Conservation (phyloP, 2,888 invertebrate species). For the Ichneumoninae sp. region DNA sequence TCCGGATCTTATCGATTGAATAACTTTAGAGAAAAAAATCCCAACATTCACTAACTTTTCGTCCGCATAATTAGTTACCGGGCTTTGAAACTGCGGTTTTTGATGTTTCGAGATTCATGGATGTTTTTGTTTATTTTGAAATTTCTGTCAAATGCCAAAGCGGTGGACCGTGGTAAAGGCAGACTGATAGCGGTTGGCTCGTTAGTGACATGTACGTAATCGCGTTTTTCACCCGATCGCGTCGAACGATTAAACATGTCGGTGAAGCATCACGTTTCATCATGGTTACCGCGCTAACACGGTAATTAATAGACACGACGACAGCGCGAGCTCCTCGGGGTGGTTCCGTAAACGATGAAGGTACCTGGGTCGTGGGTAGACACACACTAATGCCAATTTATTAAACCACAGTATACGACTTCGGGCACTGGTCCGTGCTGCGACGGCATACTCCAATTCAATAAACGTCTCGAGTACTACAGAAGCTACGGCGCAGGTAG, state of each 20-base stretch:
- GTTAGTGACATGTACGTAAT: slow-evolving; percentile 31
- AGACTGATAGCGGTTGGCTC: background rate
- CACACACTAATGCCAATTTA: slow-evolving; percentile 28
- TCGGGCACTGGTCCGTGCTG: slow-evolving; percentile 10
- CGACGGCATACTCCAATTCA: slow-evolving; percentile 33
- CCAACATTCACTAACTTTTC: too few species aligned
- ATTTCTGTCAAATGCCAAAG: background rate
- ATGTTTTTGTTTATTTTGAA: background rate
- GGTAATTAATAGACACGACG: slow-evolving; percentile 47
- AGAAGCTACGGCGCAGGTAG: background rate
- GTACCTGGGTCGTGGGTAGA: slow-evolving; percentile 8
- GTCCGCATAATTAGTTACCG: too few species aligned
- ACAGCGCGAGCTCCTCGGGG: slow-evolving; percentile 22
- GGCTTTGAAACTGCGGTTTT: too few species aligned
- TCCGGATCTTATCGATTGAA: too few species aligned
- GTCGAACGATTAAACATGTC: slow-evolving; percentile 74
- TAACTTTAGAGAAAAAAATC: too few species aligned
- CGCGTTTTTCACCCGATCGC: slow-evolving; percentile 65
- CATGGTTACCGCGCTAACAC: slow-evolving; percentile 55
- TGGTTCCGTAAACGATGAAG: slow-evolving; percentile 22
- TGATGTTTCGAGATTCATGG: too few species aligned
- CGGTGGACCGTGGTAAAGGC: background rate
- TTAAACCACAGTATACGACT: slow-evolving; percentile 18
- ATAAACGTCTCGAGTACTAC: slow-evolving; percentile 31
- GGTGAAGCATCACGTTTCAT: slow-evolving; percentile 72